Evolutionary conservation across 2,113 vertebrate species (phyloP).

Genomic region (Eidolon helvum): DNA sequence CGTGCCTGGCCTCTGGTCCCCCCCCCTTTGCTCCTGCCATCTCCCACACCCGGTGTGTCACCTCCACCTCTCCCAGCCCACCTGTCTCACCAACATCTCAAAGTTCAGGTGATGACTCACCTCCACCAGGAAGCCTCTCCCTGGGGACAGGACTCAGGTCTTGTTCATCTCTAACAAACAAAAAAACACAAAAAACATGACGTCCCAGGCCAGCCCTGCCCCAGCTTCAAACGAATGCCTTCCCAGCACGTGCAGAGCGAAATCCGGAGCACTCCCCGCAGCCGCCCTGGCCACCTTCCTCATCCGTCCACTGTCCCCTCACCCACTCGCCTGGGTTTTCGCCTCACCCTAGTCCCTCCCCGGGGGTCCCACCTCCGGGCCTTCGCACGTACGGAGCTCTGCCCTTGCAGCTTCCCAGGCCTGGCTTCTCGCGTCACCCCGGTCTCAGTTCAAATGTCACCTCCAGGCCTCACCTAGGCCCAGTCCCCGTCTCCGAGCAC

Average conservation of each 20-base stretch:
- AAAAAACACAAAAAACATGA: background rate
- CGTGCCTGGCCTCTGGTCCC: rapidly evolving
- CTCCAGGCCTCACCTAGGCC: background rate
- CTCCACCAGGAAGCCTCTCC: slow-evolving; percentile 28
- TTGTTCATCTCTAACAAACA: background rate
- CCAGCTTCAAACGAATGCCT: background rate
- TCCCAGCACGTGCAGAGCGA: background rate
- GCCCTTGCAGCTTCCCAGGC: background rate
- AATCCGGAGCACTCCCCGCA: background rate
- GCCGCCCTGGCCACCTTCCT: background rate
- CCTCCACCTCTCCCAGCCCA: background rate
- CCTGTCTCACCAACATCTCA: background rate
- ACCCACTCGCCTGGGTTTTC: background rate
- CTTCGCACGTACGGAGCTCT: background rate
- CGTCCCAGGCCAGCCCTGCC: background rate
- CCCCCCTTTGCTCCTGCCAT: background rate
- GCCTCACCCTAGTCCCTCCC: too few relatives aligned
- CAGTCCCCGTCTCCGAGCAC: background rate
- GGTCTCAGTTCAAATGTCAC: background rate
- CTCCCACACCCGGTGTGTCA: background rate
- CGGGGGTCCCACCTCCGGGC: background rate
- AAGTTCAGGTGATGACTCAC: slow-evolving; percentile 21
- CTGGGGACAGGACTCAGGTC: background rate
- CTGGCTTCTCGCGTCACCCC: background rate
- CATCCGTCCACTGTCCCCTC: background rate